Base-by-base conservation (phyloP, 1,140 invertebrate genomes). In the Idris sp. region DNA sequence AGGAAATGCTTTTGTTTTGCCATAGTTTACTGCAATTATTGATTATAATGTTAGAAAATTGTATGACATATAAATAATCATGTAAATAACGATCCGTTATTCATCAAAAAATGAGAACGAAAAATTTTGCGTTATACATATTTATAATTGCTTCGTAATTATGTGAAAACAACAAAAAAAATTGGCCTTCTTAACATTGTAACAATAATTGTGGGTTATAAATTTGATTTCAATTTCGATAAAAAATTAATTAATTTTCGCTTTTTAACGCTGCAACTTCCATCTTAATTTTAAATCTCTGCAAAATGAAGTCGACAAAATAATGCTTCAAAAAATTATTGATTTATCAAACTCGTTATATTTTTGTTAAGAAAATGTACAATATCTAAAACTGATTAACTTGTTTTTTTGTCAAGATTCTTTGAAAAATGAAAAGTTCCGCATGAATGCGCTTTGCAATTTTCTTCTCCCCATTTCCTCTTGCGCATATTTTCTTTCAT, bases 31-130 rank as follows among this genome's bases (percentile, higher is more conserved):
- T 43, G 35, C 61, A 74, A 74, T 48, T 41, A 74, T 74, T 58
- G 72, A 68, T 74, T 62, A 56, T 67, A 49, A 67, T 61, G 62
- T 61, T 56, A 62, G 43, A 62, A 62, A 68, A 25, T 67, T 54
- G n/a, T 61, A 65, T 48, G 43, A 64, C 61, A 62, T 61, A 41
- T 56, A 40, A 43, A 68, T 67, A n/a, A n/a, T 9, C 30, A 40
- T 38, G 51, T 49, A 19, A 62, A 14, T 13, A 36, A n/a, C n/a
- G 9, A 18, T 26, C 71, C 62, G 71, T 74, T 74, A 68, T 36
- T 7, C 44, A 44, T 53, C 14, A 56, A 56, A 74, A 65, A 22
- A 62, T 49, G 9, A 62, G 48, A 62, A 67, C 19, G 38, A 35
- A 11, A 46, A 61, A 67, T 61, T 3, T 4, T 11, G 16, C 15